Base-by-base conservation (phyloP, 2,797 vertebrate species). In the Myotis pilosus region DNA sequence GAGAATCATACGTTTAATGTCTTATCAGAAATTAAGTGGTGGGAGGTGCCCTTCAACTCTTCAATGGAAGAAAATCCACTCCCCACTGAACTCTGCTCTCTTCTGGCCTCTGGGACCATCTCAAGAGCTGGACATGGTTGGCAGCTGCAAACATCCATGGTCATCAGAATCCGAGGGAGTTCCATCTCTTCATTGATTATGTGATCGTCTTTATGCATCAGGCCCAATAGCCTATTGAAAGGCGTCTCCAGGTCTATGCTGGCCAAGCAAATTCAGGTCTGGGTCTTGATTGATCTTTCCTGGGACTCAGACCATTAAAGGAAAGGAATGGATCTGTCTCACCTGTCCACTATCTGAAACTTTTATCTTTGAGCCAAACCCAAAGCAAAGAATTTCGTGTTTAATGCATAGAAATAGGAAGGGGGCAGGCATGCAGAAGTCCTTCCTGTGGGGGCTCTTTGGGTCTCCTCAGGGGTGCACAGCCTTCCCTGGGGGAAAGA, bases 1-100 rank as follows among this genome's bases (percentile, higher is more conserved):
- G 98, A 96, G 95, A 96, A 94, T 96, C 93, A 76, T 96, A 95
- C 94, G 89, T 96, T 95, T 94, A 87, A 83, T 68, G 72, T 96
- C 88, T 80, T 89, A 81, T 76, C 87, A 79, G 86, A 92, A 95
- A 95, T 92, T 83, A 94, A 91, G 71, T 82, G 75, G 79, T 71
- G 9, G 92, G 28, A 9, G 68, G 66, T 15, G 30, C n/a, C 64
- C 74, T 91, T 47, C 47, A 41, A 68, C 36, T 89, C 69, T 53
- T 72, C 76, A 47, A 96, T 74, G 75, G 66, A 72, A 79, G 94
- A 86, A 96, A 76, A 90, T 96, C 94, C 78, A 55, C 97, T 97
- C 90, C 95, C 87, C 55, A 20, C 55, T 92, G 92, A 96, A 89
- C 94, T 95, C 96, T 95, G 49, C 91, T 88, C 72, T 47, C 53